A percentile compares a stretch with the other conserved stretches of the same genome.
phyloP scores from a whole-genome alignment of 37 sponge, comb jelly and placozoan genomes.

The Eunapius fragilis region DNA sequence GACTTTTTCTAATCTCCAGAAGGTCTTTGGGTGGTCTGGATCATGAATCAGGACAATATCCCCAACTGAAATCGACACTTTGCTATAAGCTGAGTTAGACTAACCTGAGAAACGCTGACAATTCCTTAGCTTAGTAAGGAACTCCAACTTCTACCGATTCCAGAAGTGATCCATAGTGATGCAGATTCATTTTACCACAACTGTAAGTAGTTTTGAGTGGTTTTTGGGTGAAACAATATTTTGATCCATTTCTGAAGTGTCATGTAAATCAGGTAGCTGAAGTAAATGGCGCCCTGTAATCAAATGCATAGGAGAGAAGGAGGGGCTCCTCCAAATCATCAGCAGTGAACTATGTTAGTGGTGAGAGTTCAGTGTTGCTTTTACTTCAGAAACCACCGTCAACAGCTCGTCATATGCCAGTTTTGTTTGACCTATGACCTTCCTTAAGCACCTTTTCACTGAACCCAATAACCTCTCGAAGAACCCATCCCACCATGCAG shows the following conservation, averaged over 20 bases:
- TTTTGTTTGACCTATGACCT: background rate
- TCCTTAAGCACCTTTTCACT: conserved; percentile 22
- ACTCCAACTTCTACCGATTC: conserved; percentile 24
- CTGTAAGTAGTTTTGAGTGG: background rate
- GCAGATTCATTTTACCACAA: conserved; percentile 14
- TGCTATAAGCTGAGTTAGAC: background rate
- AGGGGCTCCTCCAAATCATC: conserved; percentile 49
- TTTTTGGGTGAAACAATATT: too few relatives aligned
- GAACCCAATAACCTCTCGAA: conserved; percentile 12
- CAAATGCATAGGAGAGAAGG: conserved; percentile 24
- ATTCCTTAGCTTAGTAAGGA: conserved; percentile 11
- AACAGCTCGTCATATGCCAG: conserved; percentile 36
- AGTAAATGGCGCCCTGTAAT: too few relatives aligned
- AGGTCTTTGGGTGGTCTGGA: background rate
- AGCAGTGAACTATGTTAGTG: conserved; percentile 35
- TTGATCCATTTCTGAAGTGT: background rate
- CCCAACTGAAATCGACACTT: background rate
- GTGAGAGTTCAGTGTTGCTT: conserved; percentile 38
- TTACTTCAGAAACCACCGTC: conserved; percentile 25
- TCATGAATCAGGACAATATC: conserved; percentile 23
- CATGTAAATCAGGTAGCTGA: background rate
- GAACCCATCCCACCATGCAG: conserved; percentile 17
- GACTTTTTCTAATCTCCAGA: conserved; percentile 10
- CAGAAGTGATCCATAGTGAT: conserved; percentile 5
- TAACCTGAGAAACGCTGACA: background rate